Evolutionary conservation across 2,888 invertebrate species (phyloP), one percentile per base, ranked within the genome.

Genomic region (Philereme vetulata): DNA sequence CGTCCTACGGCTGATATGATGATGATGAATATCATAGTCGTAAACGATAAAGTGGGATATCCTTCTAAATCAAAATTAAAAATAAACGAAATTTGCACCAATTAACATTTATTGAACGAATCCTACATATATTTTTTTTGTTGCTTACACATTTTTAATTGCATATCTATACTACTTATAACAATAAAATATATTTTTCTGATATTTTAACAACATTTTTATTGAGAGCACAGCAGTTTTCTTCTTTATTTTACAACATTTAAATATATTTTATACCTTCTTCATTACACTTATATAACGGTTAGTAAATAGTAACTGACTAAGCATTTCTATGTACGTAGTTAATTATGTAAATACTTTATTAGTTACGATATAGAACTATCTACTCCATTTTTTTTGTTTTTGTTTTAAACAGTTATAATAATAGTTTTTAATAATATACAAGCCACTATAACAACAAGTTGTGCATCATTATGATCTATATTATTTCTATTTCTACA

Each of bases 151-250:
- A 0, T 48, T 35, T 48, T 48, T n/a, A 35, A 5, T 48, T 48
- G 47, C 55, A 21, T 44, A 2, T 44, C 33, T 51, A 47, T 51
- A 51, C 47, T 50, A 55, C 10, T 57, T 55, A 60, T 62, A 50
- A 44, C 42, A 3, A 10, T 5, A 43, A 38, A 38, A 54, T 45
- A 54, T 52, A 50, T 34, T 64, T 67, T 65, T 60, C 53, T 62
- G 5, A 40, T 44, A 42, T 54, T 60, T 50, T 35, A 36, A 35
- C 11, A 51, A 50, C 8, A 48, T 46, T 56, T 76, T 89, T 90
- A 90, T 90, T 90, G 90, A 77, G 66, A 73, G 86, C 90, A 90
- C 90, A 90, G 90, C 89, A 90, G 90, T 86, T 67, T 71, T 67
- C 55, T 3, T 34, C 11, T 57, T 51, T 46, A 45, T 35, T 10